Conservation (phyloP, 2,888 invertebrate genomes). For the Theodoxus fluviatilis region DNA sequence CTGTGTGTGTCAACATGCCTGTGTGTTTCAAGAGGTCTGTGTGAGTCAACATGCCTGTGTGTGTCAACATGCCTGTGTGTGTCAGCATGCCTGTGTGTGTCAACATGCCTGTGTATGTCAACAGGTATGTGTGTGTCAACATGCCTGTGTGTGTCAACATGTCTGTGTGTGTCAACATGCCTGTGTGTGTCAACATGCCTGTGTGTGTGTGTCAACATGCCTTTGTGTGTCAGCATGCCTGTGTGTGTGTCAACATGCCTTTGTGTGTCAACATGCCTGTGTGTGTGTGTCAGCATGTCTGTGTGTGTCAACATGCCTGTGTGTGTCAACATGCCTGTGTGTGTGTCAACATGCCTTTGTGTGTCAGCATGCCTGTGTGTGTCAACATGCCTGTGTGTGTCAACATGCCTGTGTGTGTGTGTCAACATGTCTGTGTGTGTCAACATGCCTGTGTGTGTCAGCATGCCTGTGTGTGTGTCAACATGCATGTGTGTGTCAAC, state of each 20-base stretch:
- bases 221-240: neutral
- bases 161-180: conserved; percentile 1
- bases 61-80: conserved; percentile 8
- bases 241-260: neutral
- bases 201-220: neutral
- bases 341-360: neutral
- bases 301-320: no score
- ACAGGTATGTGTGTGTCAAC: neutral
- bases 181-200: neutral
- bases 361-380: neutral
- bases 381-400: no score
- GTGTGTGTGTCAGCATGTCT: conserved; percentile 17
- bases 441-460: neutral
- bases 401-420: conserved; percentile 11
- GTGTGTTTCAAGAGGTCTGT: neutral
- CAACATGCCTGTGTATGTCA: no score
- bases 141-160: neutral
- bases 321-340: no score
- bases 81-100: neutral
- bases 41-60: neutral
- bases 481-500: neutral
- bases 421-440: conserved; percentile 4
- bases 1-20: neutral
- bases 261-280: neutral
- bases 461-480: conserved; percentile 12